These are phyloP conservation scores for Coregonus sp. DNA, from an alignment of 2,797 vertebrate species.

Conservation along the genomic window DNA sequence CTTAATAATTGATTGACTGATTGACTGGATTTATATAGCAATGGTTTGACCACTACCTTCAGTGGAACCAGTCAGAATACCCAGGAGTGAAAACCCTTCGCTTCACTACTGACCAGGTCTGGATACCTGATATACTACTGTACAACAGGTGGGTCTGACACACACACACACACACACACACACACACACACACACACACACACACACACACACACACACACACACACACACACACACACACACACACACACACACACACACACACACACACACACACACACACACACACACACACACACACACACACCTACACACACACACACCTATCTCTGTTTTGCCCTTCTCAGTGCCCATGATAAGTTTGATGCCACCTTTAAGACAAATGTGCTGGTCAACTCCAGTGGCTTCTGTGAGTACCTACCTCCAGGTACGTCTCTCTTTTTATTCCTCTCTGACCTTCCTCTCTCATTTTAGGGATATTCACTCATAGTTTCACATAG, in stretches of 20 bases:
- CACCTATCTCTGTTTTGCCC: slow-evolving; percentile 20
- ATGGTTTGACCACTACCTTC: slow-evolving; percentile 83
- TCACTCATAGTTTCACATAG: neutral
- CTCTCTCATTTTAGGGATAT: neutral
- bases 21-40: slow-evolving; percentile 61
- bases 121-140: slow-evolving; percentile 82
- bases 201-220: slow-evolving; percentile 11
- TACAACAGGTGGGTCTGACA: slow-evolving; percentile 72
- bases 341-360: slow-evolving; percentile 77
- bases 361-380: slow-evolving; percentile 83
- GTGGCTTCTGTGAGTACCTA: slow-evolving; percentile 80
- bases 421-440: slow-evolving; percentile 75
- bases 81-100: slow-evolving; percentile 82
- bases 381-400: slow-evolving; percentile 81
- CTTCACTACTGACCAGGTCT: slow-evolving; percentile 80
- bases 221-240: slow-evolving; percentile 15
- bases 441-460: slow-evolving; percentile 22
- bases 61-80: slow-evolving; percentile 83
- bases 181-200: slow-evolving; percentile 3
- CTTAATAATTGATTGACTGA: no score
- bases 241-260: neutral
- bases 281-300: no score
- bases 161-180: slow-evolving; percentile 10
- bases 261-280: neutral
- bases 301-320: neutral